phyloP scores from a whole-genome alignment of 2,113 vertebrate genomes.

The Heloderma charlesbogerti region DNA sequence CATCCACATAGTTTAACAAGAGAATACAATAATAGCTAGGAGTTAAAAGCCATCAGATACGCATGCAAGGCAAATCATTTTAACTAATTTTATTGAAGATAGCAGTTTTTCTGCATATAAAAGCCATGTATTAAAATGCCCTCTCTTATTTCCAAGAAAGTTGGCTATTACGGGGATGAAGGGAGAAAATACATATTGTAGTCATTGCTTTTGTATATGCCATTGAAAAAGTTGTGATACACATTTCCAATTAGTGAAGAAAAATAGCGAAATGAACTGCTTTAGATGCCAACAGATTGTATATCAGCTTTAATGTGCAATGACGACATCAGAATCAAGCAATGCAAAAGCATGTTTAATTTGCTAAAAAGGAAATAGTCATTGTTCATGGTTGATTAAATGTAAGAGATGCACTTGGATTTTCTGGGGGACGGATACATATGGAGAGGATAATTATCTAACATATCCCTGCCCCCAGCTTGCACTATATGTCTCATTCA shows the following conservation, averaged over 20 bases:
- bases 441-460: not conserved
- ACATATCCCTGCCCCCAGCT: too few species aligned
- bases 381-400: constrained; percentile 22
- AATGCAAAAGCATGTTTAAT: not conserved
- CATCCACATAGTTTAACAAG: constrained; percentile 11
- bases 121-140: constrained; percentile 18
- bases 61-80: constrained; percentile 7
- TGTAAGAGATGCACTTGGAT: not conserved
- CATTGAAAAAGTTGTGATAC: constrained; percentile 29
- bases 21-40: constrained; percentile 29
- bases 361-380: not conserved
- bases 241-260: constrained; percentile 18
- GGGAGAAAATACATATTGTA: constrained; percentile 13
- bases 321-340: constrained; percentile 15
- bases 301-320: not conserved
- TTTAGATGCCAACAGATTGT: not conserved
- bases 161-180: not conserved
- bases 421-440: not conserved
- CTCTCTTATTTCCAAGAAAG: constrained; percentile 16
- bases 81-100: not conserved
- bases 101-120: constrained; percentile 36
- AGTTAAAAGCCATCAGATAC: constrained; percentile 11
- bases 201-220: constrained; percentile 2
- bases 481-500: not conserved
- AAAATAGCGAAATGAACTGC: constrained; percentile 8